These are phyloP conservation scores for Lasioglossum morio DNA, from an alignment of 2,888 invertebrate genomes.

Conservation along the genomic window DNA sequence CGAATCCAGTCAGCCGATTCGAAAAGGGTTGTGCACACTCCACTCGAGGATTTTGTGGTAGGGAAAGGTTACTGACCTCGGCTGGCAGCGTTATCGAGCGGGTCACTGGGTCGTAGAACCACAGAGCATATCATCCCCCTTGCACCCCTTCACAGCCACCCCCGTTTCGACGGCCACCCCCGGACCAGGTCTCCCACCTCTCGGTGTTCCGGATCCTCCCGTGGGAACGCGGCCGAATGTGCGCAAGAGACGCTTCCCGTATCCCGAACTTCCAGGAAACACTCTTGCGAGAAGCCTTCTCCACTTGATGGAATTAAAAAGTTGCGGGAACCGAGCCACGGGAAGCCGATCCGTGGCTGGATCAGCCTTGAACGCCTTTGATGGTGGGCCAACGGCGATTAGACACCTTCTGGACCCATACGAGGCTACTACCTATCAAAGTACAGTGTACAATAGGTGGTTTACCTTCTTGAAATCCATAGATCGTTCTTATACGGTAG, in stretches of 20 bases:
- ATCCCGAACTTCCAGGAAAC: constrained; percentile 41
- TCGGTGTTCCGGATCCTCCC: constrained; percentile 83
- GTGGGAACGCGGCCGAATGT: constrained; percentile 68
- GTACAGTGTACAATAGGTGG: neutral
- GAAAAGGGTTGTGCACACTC: constrained; percentile 43
- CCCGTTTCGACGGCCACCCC: constrained; percentile 75
- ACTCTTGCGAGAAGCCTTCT: constrained; percentile 1
- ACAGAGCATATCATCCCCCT: constrained; percentile 85
- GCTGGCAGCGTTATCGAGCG: constrained; percentile 84
- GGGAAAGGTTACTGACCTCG: constrained; percentile 83
- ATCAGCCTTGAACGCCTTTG: neutral
- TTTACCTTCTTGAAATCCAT: neutral
- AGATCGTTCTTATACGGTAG: neutral
- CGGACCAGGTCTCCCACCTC: constrained; percentile 78
- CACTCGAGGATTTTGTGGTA: constrained; percentile 73
- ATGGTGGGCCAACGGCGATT: neutral
- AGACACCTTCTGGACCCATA: neutral
- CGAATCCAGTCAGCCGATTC: constrained; percentile 26
- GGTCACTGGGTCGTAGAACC: constrained; percentile 89
- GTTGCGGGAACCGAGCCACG: constrained; percentile 18
- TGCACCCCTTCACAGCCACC: constrained; percentile 31
- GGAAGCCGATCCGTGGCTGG: constrained; percentile 8
- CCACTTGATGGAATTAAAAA: constrained; percentile 38
- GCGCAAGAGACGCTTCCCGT: constrained; percentile 45
- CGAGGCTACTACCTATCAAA: neutral